A percentile compares a stretch with the other conserved stretches of the same genome.
Conservation (phyloP, 2,797 vertebrate genomes). For the Mastacembelus armatus region DNA sequence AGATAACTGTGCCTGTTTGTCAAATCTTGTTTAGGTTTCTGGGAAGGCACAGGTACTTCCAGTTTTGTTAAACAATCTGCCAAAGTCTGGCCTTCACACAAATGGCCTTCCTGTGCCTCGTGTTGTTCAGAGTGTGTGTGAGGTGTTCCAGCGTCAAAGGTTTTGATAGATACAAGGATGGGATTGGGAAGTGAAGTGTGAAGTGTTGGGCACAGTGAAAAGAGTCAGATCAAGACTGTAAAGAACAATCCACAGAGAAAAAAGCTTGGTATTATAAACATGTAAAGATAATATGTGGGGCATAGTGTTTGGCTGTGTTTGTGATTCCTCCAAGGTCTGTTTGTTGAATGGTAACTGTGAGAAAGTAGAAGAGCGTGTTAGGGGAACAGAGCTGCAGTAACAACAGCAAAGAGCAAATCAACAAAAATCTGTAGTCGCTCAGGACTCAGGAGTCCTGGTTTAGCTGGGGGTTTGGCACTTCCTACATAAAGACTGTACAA, state of each 20-base stretch:
- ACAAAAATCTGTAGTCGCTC: neutral
- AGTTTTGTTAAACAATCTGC: slow-evolving; percentile 46
- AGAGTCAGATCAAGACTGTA: neutral
- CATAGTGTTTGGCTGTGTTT: slow-evolving; percentile 28
- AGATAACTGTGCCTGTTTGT: slow-evolving; percentile 26
- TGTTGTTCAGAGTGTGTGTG: slow-evolving; percentile 35
- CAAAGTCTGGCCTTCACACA: slow-evolving; percentile 50
- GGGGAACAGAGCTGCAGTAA: neutral
- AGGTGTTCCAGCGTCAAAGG: slow-evolving; percentile 1
- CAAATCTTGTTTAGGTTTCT: slow-evolving; percentile 29
- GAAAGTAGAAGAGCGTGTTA: slow-evolving; percentile 25
- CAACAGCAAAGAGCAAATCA: neutral
- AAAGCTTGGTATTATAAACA: slow-evolving; percentile 18
- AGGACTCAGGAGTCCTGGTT: slow-evolving; percentile 23
- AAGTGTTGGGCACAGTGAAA: slow-evolving; percentile 6
- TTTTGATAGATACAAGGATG: slow-evolving; percentile 7
- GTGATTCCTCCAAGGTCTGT: slow-evolving; percentile 61
- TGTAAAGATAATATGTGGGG: slow-evolving; percentile 16
- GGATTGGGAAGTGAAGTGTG: neutral
- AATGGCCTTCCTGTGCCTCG: slow-evolving; percentile 32
- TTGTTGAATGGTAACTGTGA: slow-evolving; percentile 31
- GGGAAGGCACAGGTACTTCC: slow-evolving; percentile 36
- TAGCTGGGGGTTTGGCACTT: neutral
- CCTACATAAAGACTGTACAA: neutral
- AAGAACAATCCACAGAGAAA: neutral